These are phyloP conservation scores for Cyrtodaria siliqua DNA, from an alignment of 2,888 invertebrate species.

Conservation along the genomic window DNA sequence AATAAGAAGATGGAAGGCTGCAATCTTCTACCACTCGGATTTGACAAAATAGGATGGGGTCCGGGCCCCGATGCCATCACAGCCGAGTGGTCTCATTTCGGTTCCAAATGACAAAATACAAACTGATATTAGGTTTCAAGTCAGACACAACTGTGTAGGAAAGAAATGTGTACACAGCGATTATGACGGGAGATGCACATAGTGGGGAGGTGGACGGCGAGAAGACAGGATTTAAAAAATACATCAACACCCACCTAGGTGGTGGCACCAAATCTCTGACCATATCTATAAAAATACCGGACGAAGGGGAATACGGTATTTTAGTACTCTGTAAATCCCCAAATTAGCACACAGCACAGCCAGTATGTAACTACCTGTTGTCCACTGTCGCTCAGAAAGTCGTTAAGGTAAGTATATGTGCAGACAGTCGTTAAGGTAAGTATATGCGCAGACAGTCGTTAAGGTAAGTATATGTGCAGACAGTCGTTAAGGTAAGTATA, in stretches of 20 bases:
- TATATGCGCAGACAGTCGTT: too few species aligned
- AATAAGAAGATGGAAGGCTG: slow-evolving; percentile 21
- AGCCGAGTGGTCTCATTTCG: slow-evolving; percentile 51
- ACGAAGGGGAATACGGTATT: slow-evolving; percentile 54
- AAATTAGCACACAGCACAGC: not conserved
- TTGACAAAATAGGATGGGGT: slow-evolving; percentile 59
- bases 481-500: too few species aligned
- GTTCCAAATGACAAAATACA: slow-evolving; percentile 19
- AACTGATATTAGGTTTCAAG: slow-evolving; percentile 47
- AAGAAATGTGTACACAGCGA: slow-evolving; percentile 16
- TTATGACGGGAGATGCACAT: slow-evolving; percentile 23
- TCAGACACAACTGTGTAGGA: slow-evolving; percentile 27
- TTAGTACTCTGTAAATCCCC: slow-evolving; percentile 13
- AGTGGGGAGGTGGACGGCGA: slow-evolving; percentile 17
- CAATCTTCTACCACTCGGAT: slow-evolving; percentile 45
- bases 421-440: too few species aligned
- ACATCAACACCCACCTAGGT: not conserved
- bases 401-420: slow-evolving; percentile 29
- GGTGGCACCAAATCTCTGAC: slow-evolving; percentile 9
- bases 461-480: too few species aligned
- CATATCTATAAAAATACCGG: slow-evolving; percentile 22
- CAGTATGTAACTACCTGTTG: slow-evolving; percentile 58
- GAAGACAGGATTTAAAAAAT: slow-evolving; percentile 8
- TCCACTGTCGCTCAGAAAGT: slow-evolving; percentile 23
- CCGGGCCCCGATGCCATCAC: slow-evolving; percentile 65